Percentiles rank a stretch among this genome's conserved stretches.
Conservation (phyloP, 1,140 invertebrate species). For the Babylonia areolata region DNA sequence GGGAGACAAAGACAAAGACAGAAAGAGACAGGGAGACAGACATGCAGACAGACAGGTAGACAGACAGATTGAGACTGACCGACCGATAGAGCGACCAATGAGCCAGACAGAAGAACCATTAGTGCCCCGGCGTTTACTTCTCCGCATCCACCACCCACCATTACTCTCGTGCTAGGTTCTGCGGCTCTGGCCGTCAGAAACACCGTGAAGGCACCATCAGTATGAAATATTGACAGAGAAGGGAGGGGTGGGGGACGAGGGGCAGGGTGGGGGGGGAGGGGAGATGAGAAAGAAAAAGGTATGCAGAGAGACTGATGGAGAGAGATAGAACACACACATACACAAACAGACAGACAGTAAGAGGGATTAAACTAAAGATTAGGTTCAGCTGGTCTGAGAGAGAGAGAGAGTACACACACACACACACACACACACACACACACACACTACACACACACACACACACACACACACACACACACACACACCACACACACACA, state of each 20-base stretch:
- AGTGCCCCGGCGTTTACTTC: too few relatives aligned
- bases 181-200: too few relatives aligned
- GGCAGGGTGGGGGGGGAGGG: background rate
- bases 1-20: background rate
- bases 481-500: too few relatives aligned
- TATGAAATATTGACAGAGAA: too few relatives aligned
- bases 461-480: too few relatives aligned
- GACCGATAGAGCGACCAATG: too few relatives aligned
- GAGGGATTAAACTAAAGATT: background rate
- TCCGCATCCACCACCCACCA: too few relatives aligned
- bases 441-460: too few relatives aligned
- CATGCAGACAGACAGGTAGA: background rate
- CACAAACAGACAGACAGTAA: background rate
- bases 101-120: too few relatives aligned
- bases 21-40: conserved; percentile 6
- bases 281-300: background rate
- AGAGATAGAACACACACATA: background rate
- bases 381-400: background rate
- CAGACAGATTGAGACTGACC: background rate
- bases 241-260: background rate
- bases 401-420: background rate
- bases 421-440: too few relatives aligned
- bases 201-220: too few relatives aligned
- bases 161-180: too few relatives aligned
- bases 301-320: background rate